Conservation (phyloP, 2,888 invertebrate species). For the Eurois occulta region DNA sequence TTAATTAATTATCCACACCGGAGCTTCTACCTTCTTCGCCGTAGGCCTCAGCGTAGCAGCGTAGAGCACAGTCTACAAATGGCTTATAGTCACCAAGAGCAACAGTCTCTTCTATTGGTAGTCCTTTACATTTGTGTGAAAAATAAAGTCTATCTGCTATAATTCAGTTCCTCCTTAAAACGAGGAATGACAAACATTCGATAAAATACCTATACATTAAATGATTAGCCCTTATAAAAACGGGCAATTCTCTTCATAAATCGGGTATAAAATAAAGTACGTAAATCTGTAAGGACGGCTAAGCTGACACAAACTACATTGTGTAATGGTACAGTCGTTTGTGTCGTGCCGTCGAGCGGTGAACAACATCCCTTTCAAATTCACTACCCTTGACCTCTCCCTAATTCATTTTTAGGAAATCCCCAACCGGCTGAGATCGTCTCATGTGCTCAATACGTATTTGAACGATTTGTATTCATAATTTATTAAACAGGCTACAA, state of each 20-base stretch:
- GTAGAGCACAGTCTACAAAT: not conserved
- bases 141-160: not conserved
- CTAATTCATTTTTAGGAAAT: slow-evolving; percentile 36
- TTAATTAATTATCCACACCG: not conserved
- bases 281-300: slow-evolving; percentile 13
- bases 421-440: slow-evolving; percentile 13
- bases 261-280: not conserved
- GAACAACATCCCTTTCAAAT: slow-evolving; percentile 40
- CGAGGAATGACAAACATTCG: not conserved
- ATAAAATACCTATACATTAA: not conserved
- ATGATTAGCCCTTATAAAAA: not conserved
- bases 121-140: not conserved
- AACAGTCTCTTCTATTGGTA: not conserved
- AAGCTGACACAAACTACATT: slow-evolving; percentile 34
- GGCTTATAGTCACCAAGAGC: not conserved
- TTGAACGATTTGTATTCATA: slow-evolving; percentile 26
- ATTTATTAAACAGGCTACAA: not conserved
- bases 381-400: slow-evolving; percentile 41
- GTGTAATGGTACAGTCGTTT: slow-evolving; percentile 24
- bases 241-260: slow-evolving; percentile 19
- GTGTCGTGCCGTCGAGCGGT: slow-evolving; percentile 18
- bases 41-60: not conserved
- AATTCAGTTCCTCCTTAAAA: not conserved
- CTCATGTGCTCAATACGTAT: slow-evolving; percentile 7
- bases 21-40: slow-evolving; percentile 1